Conservation (phyloP, 2,888 invertebrate genomes). For the Drosophila eohydei region DNA sequence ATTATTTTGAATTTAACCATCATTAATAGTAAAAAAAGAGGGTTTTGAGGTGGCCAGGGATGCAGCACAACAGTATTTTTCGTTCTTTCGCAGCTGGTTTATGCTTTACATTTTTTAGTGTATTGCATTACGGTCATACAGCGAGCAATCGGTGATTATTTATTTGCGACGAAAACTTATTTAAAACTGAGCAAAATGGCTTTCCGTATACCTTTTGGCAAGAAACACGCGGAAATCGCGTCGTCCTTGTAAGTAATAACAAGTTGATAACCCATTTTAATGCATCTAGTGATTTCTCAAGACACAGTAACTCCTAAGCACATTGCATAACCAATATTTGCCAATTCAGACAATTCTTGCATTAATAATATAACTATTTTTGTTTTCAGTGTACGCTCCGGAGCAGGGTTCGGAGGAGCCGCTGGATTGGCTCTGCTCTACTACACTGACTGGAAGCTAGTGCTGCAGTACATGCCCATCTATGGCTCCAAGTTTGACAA, state of each 20-base stretch:
- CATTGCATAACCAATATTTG: slow-evolving; percentile 75
- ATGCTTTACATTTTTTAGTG: slow-evolving; percentile 28
- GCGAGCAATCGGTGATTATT: slow-evolving; percentile 20
- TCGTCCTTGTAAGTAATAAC: slow-evolving; percentile 83
- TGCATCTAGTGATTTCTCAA: no score
- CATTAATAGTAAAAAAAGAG: background rate
- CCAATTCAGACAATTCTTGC: background rate
- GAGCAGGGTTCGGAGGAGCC: slow-evolving; percentile 88
- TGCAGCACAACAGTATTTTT: background rate
- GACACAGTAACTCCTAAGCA: background rate
- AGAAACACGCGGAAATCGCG: slow-evolving; percentile 87
- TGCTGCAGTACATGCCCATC: slow-evolving; percentile 90
- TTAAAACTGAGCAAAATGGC: slow-evolving; percentile 66
- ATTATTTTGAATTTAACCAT: background rate
- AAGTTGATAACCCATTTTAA: rapidly evolving
- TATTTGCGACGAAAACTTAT: slow-evolving; percentile 19
- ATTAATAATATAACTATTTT: slow-evolving; percentile 8
- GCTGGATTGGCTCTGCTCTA: slow-evolving; percentile 88
- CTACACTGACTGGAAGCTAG: slow-evolving; percentile 92
- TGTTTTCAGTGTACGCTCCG: slow-evolving; percentile 87
- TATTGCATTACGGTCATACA: slow-evolving; percentile 26
- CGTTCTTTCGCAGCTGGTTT: background rate
- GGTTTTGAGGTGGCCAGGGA: background rate
- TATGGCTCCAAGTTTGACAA: slow-evolving; percentile 90
- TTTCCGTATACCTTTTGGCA: slow-evolving; percentile 86